phyloP scores from a whole-genome alignment of 2,797 vertebrate species.

The Cuculus canorus region DNA sequence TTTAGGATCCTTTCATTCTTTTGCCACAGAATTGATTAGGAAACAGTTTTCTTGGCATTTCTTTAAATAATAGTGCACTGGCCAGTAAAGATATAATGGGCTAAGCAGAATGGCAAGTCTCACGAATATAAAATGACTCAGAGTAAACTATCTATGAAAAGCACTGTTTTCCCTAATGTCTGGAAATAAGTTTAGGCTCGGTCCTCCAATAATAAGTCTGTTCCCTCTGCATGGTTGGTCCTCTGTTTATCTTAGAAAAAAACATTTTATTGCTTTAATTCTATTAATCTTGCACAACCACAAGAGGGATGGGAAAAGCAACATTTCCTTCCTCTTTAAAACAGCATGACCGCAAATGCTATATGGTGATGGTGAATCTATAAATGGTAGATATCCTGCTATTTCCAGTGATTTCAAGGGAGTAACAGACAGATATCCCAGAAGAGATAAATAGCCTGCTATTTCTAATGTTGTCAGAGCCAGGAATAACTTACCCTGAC shows the following conservation, averaged over 20 bases:
- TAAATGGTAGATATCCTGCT: background rate
- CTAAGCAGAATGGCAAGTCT: background rate
- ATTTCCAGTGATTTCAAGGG: background rate
- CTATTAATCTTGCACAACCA: background rate
- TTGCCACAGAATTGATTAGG: background rate
- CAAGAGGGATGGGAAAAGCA: background rate
- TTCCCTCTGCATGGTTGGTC: background rate
- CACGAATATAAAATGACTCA: background rate
- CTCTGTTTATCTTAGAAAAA: background rate
- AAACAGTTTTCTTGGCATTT: background rate
- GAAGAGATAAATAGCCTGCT: background rate
- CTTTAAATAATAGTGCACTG: background rate
- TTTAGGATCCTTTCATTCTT: background rate
- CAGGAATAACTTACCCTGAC: conserved; percentile 14
- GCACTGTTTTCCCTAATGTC: background rate
- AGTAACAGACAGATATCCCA: background rate
- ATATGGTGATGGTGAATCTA: background rate
- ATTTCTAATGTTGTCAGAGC: background rate
- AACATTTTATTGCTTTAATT: background rate
- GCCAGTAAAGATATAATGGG: background rate
- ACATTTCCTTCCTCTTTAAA: background rate
- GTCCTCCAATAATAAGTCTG: background rate
- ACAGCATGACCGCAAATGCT: background rate
- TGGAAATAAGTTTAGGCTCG: background rate
- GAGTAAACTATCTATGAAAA: background rate